These are phyloP conservation scores for Rhopalosiphum maidis DNA, from an alignment of 1,140 invertebrate species.

Conservation along the genomic window DNA sequence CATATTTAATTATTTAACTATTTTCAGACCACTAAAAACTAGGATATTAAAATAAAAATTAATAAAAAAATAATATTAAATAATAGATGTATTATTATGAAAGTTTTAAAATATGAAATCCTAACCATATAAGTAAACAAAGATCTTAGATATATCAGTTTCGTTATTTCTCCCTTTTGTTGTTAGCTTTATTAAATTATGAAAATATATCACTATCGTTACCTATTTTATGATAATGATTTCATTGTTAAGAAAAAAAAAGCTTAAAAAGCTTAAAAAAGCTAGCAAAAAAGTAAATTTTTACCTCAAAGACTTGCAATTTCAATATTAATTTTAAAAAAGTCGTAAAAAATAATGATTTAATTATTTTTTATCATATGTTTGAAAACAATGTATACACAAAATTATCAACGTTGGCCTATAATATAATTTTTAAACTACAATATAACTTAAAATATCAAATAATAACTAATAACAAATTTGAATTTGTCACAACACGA, in stretches of 20 bases:
- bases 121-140: not conserved
- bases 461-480: not conserved
- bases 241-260: not conserved
- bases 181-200: not conserved
- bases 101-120: not conserved
- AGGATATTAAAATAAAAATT: not conserved
- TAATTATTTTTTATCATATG: not conserved
- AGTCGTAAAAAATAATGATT: not conserved
- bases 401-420: not conserved
- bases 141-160: not conserved
- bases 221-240: not conserved
- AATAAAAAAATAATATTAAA: not conserved
- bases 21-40: not conserved
- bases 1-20: not conserved
- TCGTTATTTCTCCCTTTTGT: not conserved
- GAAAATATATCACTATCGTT: not conserved
- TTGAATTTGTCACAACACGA: not conserved
- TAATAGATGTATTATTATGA: not conserved
- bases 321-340: constrained; percentile 9
- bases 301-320: not conserved
- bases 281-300: not conserved
- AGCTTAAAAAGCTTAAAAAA: too few relatives aligned
- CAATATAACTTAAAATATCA: not conserved
- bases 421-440: not conserved
- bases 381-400: not conserved